Evolutionary conservation across 2,888 invertebrate species (phyloP).

Genomic region (Galerucella nymphaeae): DNA sequence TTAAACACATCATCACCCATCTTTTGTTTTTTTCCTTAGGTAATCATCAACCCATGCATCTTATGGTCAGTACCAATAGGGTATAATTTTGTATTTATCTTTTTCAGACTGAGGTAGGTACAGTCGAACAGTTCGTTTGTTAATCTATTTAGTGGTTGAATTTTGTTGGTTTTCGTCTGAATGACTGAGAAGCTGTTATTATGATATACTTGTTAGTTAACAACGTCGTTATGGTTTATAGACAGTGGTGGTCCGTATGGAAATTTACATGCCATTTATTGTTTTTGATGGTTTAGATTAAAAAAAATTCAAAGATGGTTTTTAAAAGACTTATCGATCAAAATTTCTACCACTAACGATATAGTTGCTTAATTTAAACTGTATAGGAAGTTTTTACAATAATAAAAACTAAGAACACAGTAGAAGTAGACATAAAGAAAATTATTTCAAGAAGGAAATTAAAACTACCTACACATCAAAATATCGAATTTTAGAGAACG

Average conservation of each 20-base stretch:
- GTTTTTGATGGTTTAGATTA: not conserved
- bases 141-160: slow-evolving; percentile 11
- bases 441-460: too few relatives aligned
- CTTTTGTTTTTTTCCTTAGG: slow-evolving; percentile 47
- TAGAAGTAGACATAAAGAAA: too few relatives aligned
- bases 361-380: too few relatives aligned
- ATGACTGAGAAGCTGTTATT: slow-evolving; percentile 53
- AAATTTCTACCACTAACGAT: too few relatives aligned
- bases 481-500: too few relatives aligned
- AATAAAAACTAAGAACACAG: too few relatives aligned
- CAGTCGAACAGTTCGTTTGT: slow-evolving; percentile 52
- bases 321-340: too few relatives aligned
- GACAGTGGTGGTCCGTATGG: slow-evolving; percentile 30
- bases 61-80: slow-evolving; percentile 56
- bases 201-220: slow-evolving; percentile 61
- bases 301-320: not conserved
- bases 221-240: slow-evolving; percentile 55
- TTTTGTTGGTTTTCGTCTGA: slow-evolving; percentile 36
- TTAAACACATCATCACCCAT: slow-evolving; percentile 50
- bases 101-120: slow-evolving; percentile 59
- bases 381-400: too few relatives aligned
- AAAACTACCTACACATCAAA: too few relatives aligned
- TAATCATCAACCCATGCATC: slow-evolving; percentile 54
- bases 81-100: slow-evolving; percentile 61
- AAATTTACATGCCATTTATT: slow-evolving; percentile 11